A percentile compares a stretch with the other conserved stretches of the same genome.
phyloP scores from a whole-genome alignment of 2,113 vertebrate genomes.

The Serilophus lunatus region DNA sequence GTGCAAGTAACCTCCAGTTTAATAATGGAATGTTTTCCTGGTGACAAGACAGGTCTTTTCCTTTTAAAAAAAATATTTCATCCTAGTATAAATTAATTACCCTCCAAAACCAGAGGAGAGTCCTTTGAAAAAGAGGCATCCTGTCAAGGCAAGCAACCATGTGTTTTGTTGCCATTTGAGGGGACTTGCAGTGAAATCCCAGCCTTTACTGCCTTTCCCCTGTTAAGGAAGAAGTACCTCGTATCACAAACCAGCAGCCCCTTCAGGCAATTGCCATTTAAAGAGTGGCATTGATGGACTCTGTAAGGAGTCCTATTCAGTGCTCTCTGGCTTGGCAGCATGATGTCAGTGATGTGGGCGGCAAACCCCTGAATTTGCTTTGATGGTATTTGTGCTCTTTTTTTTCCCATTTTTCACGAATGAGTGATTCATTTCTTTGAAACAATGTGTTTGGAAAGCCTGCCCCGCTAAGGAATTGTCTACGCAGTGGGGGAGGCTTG shows the following conservation, averaged over 20 bases:
- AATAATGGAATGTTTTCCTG: constrained; percentile 7
- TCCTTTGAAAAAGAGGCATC: constrained; percentile 7
- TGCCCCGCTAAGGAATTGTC: constrained; percentile 45
- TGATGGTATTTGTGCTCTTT: constrained; percentile 68
- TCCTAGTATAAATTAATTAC: constrained; percentile 12
- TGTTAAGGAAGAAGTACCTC: constrained; percentile 60
- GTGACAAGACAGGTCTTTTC: neutral
- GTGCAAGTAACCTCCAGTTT: neutral
- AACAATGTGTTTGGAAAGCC: constrained; percentile 66
- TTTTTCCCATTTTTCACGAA: constrained; percentile 62
- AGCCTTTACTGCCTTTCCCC: constrained; percentile 16
- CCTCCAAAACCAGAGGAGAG: neutral
- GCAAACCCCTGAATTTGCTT: constrained; percentile 54
- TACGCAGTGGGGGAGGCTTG: constrained; percentile 44
- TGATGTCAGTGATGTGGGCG: constrained; percentile 67
- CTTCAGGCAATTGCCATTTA: constrained; percentile 68
- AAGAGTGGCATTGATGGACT: constrained; percentile 60
- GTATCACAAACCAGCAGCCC: constrained; percentile 54
- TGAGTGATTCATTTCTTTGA: constrained; percentile 65
- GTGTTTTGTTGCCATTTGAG: constrained; percentile 14
- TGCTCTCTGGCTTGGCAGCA: constrained; percentile 54
- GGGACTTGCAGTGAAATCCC: neutral
- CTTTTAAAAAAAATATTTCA: neutral
- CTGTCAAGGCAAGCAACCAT: neutral
- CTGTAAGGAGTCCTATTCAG: constrained; percentile 65